phyloP scores from a whole-genome alignment of 2,797 vertebrate genomes.

The Eupleurogrammus muticus region DNA sequence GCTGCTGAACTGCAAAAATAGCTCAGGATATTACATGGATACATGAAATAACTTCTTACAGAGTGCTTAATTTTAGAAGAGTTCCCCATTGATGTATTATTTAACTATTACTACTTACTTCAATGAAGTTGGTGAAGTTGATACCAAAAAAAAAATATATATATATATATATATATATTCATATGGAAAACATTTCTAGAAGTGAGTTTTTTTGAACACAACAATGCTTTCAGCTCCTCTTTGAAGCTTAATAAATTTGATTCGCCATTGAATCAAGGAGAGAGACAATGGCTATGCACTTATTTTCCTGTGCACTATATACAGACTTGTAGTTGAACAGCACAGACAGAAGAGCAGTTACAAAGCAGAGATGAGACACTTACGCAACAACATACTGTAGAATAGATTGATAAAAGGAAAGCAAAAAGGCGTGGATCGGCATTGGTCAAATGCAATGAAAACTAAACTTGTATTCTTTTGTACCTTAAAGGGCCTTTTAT shows the following conservation, averaged over 20 bases:
- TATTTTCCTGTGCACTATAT: conserved; percentile 18
- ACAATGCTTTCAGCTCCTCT: conserved; percentile 16
- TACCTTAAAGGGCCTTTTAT: neutral
- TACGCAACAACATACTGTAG: neutral
- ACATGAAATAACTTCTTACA: neutral
- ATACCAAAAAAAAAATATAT: conserved; percentile 6
- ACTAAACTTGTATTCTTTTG: conserved; percentile 38
- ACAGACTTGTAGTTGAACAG: conserved; percentile 8
- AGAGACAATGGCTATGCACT: neutral
- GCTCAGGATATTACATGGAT: conserved; percentile 7
- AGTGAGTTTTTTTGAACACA: conserved; percentile 19
- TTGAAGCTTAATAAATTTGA: conserved; percentile 26
- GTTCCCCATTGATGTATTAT: conserved; percentile 10
- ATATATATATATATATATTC: too few relatives aligned
- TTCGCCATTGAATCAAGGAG: conserved; percentile 27
- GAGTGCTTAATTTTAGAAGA: conserved; percentile 16
- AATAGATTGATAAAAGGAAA: neutral
- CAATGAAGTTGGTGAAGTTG: conserved; percentile 11
- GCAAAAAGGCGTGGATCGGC: neutral
- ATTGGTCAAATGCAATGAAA: conserved; percentile 27
- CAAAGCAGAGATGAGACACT: conserved; percentile 7
- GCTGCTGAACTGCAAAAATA: conserved; percentile 47
- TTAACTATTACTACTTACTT: conserved; percentile 9
- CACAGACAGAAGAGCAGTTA: conserved; percentile 18
- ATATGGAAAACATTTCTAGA: conserved; percentile 25